Evolutionary conservation across 2,888 invertebrate species (phyloP), one percentile per base, ranked within the genome.

Genomic region (Trachelus iudaicus): DNA sequence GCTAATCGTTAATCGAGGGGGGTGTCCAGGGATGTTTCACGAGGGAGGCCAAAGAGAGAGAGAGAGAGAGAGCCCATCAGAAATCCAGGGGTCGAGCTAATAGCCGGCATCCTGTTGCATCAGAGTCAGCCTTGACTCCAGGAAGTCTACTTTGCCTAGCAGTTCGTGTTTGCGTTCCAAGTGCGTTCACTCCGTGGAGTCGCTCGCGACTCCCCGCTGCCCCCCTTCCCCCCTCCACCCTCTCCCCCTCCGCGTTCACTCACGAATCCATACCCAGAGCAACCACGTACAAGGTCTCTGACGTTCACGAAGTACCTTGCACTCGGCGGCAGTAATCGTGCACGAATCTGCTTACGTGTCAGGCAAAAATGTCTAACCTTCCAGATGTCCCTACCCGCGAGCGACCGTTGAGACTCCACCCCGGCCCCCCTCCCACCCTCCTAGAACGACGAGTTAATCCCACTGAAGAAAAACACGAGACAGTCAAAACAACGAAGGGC

Each of bases 41-140:
- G 40, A 33, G 71, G 33, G 71, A 71, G 13, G 71, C 31, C 31
- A 73, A 76, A 77, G 73, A 75, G 35, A 73, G 77, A 78, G 56
- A 76, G 79, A 73, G 37, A 73, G 69, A n/a, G n/a, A n/a, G n/a
- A n/a, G n/a, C n/a, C 73, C 75, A 77, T 75, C 68, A 73, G 75
- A 75, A 77, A 73, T 31, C 78, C 73, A 71, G 69, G 69, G 31
- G 73, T 31, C 78, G 75, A 73, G 73, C 88, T 88, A 89, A 88
- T 84, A 88, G 85, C 89, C 89, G 86, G 83, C 84, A 86, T 90
- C 89, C 90, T 90, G 90, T 90, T 90, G 90, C 91, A 91, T 91
- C 90, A 88, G 85, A 84, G 85, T 80, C 81, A 90, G 87, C 90
- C 90, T 90, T 90, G 89, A 90, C 89, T 90, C 87, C 86, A 89